These are phyloP conservation scores for Ephialtes manifestator DNA, from an alignment of 2,888 invertebrate genomes.

Conservation along the genomic window DNA sequence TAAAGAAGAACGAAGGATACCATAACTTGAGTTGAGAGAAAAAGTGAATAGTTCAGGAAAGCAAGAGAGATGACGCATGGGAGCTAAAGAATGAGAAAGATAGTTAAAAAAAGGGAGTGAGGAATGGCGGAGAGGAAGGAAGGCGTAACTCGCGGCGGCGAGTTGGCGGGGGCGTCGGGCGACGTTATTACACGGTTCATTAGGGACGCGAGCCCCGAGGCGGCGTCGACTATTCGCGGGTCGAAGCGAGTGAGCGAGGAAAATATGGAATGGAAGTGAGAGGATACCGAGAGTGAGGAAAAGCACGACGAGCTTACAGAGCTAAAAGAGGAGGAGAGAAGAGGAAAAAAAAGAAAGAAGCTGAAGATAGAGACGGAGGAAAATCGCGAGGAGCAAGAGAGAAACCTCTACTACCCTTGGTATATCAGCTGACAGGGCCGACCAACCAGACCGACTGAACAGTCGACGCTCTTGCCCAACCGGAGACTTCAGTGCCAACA, in stretches of 20 bases:
- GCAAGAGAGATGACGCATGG: constrained; percentile 36
- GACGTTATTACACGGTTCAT: constrained; percentile 84
- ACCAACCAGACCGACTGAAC: constrained; percentile 77
- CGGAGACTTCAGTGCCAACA: constrained; percentile 28
- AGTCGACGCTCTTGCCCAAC: constrained; percentile 58
- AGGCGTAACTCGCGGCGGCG: constrained; percentile 57
- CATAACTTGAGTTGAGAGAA: constrained; percentile 37
- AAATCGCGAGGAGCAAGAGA: constrained; percentile 8
- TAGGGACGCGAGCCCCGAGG: constrained; percentile 77
- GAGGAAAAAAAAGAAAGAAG: constrained; percentile 19
- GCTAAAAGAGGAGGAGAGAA: background rate
- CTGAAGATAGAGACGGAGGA: background rate
- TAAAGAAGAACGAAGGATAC: constrained; percentile 29
- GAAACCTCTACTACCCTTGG: constrained; percentile 26
- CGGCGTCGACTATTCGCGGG: constrained; percentile 60
- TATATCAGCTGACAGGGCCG: constrained; percentile 74
- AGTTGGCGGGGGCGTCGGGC: constrained; percentile 72
- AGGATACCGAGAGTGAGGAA: constrained; percentile 38
- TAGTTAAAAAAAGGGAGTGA: constrained; percentile 10
- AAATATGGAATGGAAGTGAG: constrained; percentile 59
- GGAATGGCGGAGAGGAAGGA: constrained; percentile 49
- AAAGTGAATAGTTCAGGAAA: constrained; percentile 49
- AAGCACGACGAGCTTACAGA: constrained; percentile 27
- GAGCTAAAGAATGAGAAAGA: constrained; percentile 17
- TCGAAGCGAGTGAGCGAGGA: constrained; percentile 61